Base-by-base conservation (phyloP, 2,888 invertebrate genomes). In the Heliconius aoede region DNA sequence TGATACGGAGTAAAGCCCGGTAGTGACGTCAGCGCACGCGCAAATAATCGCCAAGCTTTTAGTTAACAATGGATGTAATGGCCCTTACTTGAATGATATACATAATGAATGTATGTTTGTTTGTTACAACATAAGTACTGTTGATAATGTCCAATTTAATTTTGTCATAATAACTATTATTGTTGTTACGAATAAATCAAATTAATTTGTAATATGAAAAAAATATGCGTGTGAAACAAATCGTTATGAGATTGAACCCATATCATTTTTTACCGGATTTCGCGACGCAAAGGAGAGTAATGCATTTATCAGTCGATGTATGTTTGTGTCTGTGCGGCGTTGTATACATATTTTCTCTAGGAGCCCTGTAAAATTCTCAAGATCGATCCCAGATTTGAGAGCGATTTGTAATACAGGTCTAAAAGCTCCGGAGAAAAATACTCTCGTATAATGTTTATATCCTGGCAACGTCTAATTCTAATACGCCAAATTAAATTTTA, bases 11-110 rank as follows among this genome's bases (percentile, higher is more conserved):
- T 69, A n/a, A 69, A 55, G 69, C 69, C 72, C 72, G 72, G 72
- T 72, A 72, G 72, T 72, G 72, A 72, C 72, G 72, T 72, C 72
- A 72, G 58, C 72, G 72, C 72, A 72, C 72, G 72, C 72, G 72
- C 72, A 61, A 72, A 72, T 72, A 72, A 72, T 72, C 60, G 32
- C 58, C 60, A 21, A 69, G 69, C 69, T 72, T 61, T 72, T 72
- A 61, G 72, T 36, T 32, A 72, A 72, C 72, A 72, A 72, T 72
- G 60, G 61, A 36, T 40, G 72, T 72, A 72, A 72, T 72, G 72
- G 69, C 36, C 28, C 40, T 61, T 61, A 61, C 26, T 26, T 72
- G n/a, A n/a, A n/a, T n/a, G n/a, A n/a, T 60, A 72, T 61, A 28
- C 24, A 40, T 72, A 61, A 72, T 72, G 72, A 36, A 24, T 40